Conservation (phyloP, 1,140 invertebrate genomes). For the Meteorus sp. region DNA sequence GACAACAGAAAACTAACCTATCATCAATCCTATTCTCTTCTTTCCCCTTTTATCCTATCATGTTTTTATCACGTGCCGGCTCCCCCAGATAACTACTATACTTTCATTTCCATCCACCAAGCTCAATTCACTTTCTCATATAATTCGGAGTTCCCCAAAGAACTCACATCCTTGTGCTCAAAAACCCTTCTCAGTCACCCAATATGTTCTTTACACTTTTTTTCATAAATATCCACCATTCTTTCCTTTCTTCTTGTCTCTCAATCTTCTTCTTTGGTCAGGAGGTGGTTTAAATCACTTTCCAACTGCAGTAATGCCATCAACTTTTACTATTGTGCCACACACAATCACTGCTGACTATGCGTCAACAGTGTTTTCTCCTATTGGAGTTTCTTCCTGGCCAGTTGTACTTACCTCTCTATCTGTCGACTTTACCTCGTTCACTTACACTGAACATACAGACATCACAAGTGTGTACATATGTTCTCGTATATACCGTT, state of each 20-base stretch:
- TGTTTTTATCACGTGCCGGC: slow-evolving; percentile 31
- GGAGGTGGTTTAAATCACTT: slow-evolving; percentile 36
- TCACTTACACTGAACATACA: neutral
- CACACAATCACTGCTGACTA: neutral
- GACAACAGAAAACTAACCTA: slow-evolving; percentile 19
- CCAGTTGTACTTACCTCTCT: neutral
- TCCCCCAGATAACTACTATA: slow-evolving; percentile 34
- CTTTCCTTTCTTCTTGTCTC: slow-evolving; percentile 7
- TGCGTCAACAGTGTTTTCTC: no score
- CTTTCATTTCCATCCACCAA: slow-evolving; percentile 27
- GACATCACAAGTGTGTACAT: no score
- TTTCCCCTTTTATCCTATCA: neutral
- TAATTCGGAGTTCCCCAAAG: no score
- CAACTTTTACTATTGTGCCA: slow-evolving; percentile 3
- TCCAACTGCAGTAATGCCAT: slow-evolving; percentile 27
- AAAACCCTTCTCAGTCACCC: no score
- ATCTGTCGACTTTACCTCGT: slow-evolving; percentile 3
- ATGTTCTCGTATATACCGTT: no score
- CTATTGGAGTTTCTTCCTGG: slow-evolving; percentile 1
- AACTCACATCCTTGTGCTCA: no score
- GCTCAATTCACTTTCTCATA: neutral
- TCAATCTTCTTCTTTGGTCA: slow-evolving; percentile 1
- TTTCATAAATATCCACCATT: no score
- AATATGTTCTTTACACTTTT: no score
- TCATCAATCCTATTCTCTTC: neutral